Evolutionary conservation across 1,140 invertebrate species (phyloP), one percentile per base, ranked within the genome.

Genomic region (Cotesia chilonis): DNA sequence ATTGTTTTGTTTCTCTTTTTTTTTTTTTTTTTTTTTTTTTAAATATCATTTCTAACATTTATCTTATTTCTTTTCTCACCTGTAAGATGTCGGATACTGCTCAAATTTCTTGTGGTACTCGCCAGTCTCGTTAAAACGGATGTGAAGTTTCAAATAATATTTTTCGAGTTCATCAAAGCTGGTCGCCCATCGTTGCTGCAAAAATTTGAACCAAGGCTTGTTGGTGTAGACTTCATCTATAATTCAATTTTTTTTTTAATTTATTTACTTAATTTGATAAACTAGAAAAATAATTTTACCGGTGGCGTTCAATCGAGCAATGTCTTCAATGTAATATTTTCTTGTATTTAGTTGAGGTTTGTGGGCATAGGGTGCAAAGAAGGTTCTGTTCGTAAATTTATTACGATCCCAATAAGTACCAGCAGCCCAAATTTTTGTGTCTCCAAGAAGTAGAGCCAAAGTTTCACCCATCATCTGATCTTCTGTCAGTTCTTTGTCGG

Each of bases 381-480:
- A 90, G 41, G 96, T 95, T 78, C 95, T 84, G 82, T 97, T 96
- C 0, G 94, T 93, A 83, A 99, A 99, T 86, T 98, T 98, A 82
- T 98, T 97, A 57, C 94, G 89, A 81, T 98, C 96, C 94, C 97
- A 99, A 82, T 93, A 98, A 14, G 93, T 95, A 36, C 96, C 96
- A 72, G 95, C 94, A 5, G 94, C 94, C 92, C 95, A 95, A 74
- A 99, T 94, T 85, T 93, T 94, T 57, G 93, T 93, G 84, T 99
- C 95, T 20, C 95, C 96, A 78, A 98, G 90, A 0, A 98, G 91
- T 61, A 97, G 89, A 14, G 96, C 92, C 14, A 99, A 82, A 0
- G 96, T 97, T 84, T 98, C 96, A 0, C 94, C 95, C 75, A 97
- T 94, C 91, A 98, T 94, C 88, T 98, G 95, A 89, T 97, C 95